Evolutionary conservation across 2,888 invertebrate genomes (phyloP), one percentile per base, ranked within the genome.

Genomic region (Dolomedes plantarius): DNA sequence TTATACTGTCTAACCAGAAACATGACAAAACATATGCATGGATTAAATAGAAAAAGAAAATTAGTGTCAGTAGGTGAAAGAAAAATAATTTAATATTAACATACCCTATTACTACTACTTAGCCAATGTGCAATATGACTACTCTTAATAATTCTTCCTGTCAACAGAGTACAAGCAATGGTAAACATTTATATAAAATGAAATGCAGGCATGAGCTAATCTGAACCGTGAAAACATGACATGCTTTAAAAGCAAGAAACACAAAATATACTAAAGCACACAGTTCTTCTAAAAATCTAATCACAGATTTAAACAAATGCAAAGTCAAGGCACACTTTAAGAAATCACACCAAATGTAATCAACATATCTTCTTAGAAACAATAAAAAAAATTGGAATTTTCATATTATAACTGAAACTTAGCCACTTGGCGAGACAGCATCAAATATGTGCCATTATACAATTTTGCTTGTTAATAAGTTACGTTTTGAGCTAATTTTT

Each of bases 51-150:
- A 72, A 77, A 36, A 23, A 29, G 72, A 85, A 85, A 85, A 77
- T 85, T 85, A 85, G 83, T 82, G 11, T 71, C 23, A 79, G 23
- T 72, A 46, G 46, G 46, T 74, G 19, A 67, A 46, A 69, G 29
- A 29, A 67, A 62, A 68, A 80, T 74, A 67, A 82, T 73, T 85
- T 50, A 85, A 85, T 85, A 36, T 65, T 65, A 64, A 83, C 82
- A 83, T 83, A 85, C 77, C 83, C 77, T 77, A 85, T 56, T 56
- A 81, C 56, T 74, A 85, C 73, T 85, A 85, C 83, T 85, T 77
- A 85, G 83, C 72, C 83, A 85, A 85, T 78, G 83, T 85, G 83
- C 83, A 77, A 85, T 73, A 72, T 83, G 83, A 82, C 82, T 83
- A 85, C 77, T 65, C 77, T 73, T 85, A 73, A 77, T 75, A 85